Evolutionary conservation across 2,113 vertebrate species (phyloP), one percentile per base, ranked within the genome.

Genomic region (Carassius gibelio): DNA sequence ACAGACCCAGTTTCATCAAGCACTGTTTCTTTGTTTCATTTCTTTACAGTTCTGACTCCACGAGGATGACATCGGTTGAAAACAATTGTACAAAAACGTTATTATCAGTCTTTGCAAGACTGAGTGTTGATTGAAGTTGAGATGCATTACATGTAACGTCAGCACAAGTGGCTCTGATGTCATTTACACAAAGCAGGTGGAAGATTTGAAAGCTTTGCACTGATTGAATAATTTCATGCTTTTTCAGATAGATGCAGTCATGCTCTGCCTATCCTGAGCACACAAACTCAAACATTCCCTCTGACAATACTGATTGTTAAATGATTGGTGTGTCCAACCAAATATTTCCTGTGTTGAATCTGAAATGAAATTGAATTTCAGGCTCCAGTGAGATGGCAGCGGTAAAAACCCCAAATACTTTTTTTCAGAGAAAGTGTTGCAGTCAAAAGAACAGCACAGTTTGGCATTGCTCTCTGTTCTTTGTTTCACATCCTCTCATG

Each of bases 331-430:
- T 89, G 89, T 90, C 83, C 91, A 90, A 89, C 87, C 82, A 88
- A 90, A 84, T 85, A 89, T 88, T 91, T 90, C 89, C 86, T 84
- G 88, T 81, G 84, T 89, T 91, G 89, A 88, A 91, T 91, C 89
- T 92, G 61, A 90, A 88, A 88, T 90, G 89, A 88, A 91, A 92
- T 89, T 92, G 88, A 91, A 93, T 92, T 93, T 92, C 90, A 93
- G 82, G 88, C 90, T 89, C 76, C 89, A 90, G 88, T 93, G 90
- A 91, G 87, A 92, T 92, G 91, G 91, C 88, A 88, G 80, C 57
- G 84, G 88, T 91, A 91, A 92, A 71, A 89, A 89, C 84, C 88
- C 78, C 80, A 83, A 83, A 90, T 81, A 61, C 36, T 57, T 81
- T 89, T 89, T 26, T 84, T 86, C 45, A 88, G 88, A 87, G 86